Percentiles rank a stretch among this genome's conserved stretches.
Evolutionary conservation across 2,113 vertebrate genomes (phyloP).

Genomic region (Microtus oregoni): DNA sequence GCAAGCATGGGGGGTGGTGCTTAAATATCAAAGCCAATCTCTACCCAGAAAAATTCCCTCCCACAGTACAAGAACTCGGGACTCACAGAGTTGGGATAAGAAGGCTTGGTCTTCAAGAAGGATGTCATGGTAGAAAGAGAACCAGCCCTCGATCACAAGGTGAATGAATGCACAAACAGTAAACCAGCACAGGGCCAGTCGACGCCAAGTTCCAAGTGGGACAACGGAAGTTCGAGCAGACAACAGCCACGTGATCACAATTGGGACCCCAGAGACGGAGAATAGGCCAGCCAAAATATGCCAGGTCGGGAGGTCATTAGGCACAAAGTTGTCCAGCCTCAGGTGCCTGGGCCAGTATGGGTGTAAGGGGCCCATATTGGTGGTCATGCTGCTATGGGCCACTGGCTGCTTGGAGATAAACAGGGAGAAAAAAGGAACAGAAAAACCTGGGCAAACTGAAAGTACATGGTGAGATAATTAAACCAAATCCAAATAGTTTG

Average conservation of each 20-base stretch:
- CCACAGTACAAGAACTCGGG: neutral
- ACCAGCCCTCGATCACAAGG: constrained; percentile 93
- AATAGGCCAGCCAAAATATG: constrained; percentile 90
- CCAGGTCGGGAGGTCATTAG: constrained; percentile 89
- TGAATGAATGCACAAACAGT: constrained; percentile 93
- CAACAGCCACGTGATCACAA: constrained; percentile 87
- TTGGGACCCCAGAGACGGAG: constrained; percentile 87
- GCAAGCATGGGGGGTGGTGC: neutral
- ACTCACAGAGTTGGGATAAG: constrained; percentile 95
- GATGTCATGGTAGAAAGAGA: constrained; percentile 86
- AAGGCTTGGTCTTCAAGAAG: constrained; percentile 92
- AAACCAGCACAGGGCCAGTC: constrained; percentile 93
- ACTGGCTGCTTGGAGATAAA: neutral
- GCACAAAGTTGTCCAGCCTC: constrained; percentile 88
- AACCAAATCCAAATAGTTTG: constrained; percentile 60
- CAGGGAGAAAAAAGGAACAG: neutral
- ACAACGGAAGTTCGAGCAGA: constrained; percentile 69
- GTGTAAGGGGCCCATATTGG: constrained; percentile 77
- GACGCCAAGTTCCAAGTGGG: constrained; percentile 82
- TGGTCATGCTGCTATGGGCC: constrained; percentile 58
- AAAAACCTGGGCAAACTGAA: constrained; percentile 64
- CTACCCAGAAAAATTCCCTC: constrained; percentile 2
- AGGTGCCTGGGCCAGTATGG: constrained; percentile 92
- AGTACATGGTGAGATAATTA: constrained; percentile 59
- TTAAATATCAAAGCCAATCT: constrained; percentile 46